phyloP scores from a whole-genome alignment of 2,797 vertebrate species.

The Avahi laniger region DNA sequence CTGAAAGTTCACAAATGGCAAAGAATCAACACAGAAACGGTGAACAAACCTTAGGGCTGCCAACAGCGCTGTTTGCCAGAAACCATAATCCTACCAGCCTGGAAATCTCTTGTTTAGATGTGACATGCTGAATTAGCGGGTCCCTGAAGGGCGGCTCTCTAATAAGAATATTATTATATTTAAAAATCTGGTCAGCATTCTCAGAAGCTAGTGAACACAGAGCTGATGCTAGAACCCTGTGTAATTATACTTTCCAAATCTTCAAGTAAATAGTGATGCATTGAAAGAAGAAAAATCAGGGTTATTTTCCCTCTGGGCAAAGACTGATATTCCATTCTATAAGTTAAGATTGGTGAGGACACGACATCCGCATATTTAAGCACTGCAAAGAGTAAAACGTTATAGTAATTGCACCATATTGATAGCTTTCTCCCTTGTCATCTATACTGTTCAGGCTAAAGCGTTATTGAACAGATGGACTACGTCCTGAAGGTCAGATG shows the following conservation, averaged over 20 bases:
- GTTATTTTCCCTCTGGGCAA: background rate
- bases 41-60: background rate
- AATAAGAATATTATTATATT: constrained; percentile 25
- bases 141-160: constrained; percentile 54
- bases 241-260: background rate
- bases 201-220: constrained; percentile 71
- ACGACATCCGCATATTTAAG: background rate
- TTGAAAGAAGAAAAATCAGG: background rate
- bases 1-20: constrained; percentile 11
- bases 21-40: background rate
- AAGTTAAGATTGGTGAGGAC: background rate
- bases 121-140: constrained; percentile 62
- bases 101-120: constrained; percentile 70
- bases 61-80: constrained; percentile 60
- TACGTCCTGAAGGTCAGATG: background rate
- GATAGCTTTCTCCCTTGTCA: background rate
- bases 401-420: background rate
- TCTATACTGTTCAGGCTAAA: background rate
- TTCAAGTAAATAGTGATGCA: background rate
- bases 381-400: background rate
- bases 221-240: constrained; percentile 19
- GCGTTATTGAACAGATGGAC: constrained; percentile 12
- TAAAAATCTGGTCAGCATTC: constrained; percentile 65
- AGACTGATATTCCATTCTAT: background rate
- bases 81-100: constrained; percentile 49